Conservation (phyloP, 2,888 invertebrate genomes). For the Athalia circularis region DNA sequence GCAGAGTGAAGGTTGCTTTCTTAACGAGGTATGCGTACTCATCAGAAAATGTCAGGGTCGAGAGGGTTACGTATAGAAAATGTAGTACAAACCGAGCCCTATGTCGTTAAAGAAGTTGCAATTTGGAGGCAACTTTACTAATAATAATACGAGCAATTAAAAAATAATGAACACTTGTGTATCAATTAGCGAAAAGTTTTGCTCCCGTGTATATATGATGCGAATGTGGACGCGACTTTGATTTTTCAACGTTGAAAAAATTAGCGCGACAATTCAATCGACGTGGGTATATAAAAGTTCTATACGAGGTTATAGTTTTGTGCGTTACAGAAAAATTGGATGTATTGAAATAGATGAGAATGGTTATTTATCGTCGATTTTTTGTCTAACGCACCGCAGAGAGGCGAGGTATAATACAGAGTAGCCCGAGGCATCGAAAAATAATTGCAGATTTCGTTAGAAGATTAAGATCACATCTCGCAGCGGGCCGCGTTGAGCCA, state of each 20-base stretch:
- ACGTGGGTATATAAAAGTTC: no score
- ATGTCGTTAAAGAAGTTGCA: background rate
- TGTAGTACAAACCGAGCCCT: background rate
- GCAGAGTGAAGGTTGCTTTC: background rate
- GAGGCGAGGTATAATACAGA: background rate
- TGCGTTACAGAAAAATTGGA: no score
- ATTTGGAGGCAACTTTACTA: no score
- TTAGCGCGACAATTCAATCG: no score
- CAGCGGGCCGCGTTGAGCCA: conserved; percentile 21
- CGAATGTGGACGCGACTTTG: no score
- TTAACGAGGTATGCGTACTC: conserved; percentile 13
- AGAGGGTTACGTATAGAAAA: conserved; percentile 7
- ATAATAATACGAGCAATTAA: no score
- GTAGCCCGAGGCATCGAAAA: conserved; percentile 30
- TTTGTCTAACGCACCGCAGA: background rate
- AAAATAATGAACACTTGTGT: no score
- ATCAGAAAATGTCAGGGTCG: conserved; percentile 22
- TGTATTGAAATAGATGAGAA: no score
- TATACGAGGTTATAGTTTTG: background rate
- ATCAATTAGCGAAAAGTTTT: no score
- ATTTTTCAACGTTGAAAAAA: no score
- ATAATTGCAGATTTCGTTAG: conserved; percentile 46
- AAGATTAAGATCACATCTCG: conserved; percentile 39
- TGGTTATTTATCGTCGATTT: conserved; percentile 10
- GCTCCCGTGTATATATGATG: no score